Base-by-base conservation (phyloP, 2,113 vertebrate genomes). In the Eurystomus gularis region DNA sequence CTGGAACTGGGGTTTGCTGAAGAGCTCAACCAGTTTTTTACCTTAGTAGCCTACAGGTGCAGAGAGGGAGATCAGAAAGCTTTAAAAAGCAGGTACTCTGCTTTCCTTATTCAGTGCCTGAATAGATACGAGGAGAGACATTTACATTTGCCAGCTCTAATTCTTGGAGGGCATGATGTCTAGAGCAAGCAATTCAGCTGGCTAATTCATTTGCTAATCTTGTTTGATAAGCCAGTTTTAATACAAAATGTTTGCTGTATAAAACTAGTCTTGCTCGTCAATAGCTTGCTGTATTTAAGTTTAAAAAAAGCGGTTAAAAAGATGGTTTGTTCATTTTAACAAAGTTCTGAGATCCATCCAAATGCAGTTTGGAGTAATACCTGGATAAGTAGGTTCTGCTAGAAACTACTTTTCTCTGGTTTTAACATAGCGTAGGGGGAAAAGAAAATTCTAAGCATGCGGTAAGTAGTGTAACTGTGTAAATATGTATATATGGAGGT, bases 1-100 rank as follows among this genome's bases (percentile, higher is more conserved):
- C 84, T 75, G 35, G 83, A 93, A 79, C 10, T 37, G 17, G 55
- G 33, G 64, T 75, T 92, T 89, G 77, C 55, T 75, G 52, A 78
- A 91, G 73, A 95, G 65, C 86, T 91, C 64, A 82, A 87, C 48
- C 39, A 44, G 48, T 93, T 91, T n/a, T 89, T 76, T 61, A 65
- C 7, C 11, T 68, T 72, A 33, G 65, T 68, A 72, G 86, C 78
- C 83, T 91, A 51, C 77, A 87, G 93, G 77, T 91, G 69, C 42
- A 87, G 57, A 79, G 83, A 42, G 64, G 65, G 61, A 87, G 91
- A 89, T 79, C n/a, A 35, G 71, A 71, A 81, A 28, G 14, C 77
- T 86, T 42, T 86, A 51, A 71, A 81, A 89, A 89, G 73, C 65
- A 76, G 83, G 33, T 91, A 78, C 13, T 78, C 10, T 51, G 31